Conservation (phyloP, 2,113 vertebrate genomes). For the Trichomycterus rosablanca region DNA sequence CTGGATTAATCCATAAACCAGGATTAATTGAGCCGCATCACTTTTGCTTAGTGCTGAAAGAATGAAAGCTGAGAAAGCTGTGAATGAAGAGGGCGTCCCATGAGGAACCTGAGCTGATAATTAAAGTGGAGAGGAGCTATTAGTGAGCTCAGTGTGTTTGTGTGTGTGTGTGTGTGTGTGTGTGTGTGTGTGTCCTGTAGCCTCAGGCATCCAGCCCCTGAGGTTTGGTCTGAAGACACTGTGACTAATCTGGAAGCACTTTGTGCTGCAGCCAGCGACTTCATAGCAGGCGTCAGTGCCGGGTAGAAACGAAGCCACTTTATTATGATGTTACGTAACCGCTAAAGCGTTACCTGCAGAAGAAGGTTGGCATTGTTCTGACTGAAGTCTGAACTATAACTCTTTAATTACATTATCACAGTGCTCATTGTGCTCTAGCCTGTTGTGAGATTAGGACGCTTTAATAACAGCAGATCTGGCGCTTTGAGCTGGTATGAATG, state of each 20-base stretch:
- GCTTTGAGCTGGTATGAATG: constrained; percentile 39
- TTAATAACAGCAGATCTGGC: constrained; percentile 36
- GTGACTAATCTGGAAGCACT: constrained; percentile 33
- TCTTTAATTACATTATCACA: constrained; percentile 32
- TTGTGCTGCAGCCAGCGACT: constrained; percentile 35
- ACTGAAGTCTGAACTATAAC: constrained; percentile 8
- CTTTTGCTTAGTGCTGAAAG: neutral
- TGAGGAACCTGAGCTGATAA: constrained; percentile 27
- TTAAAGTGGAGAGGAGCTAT: constrained; percentile 29
- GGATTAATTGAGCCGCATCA: neutral
- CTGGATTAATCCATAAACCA: constrained; percentile 14
- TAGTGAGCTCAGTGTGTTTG: constrained; percentile 4
- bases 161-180: too few species aligned
- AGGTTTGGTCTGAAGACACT: constrained; percentile 34
- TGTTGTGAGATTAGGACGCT: constrained; percentile 37
- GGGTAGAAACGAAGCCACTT: constrained; percentile 27
- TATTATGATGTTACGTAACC: constrained; percentile 4
- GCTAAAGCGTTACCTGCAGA: neutral
- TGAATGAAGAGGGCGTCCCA: constrained; percentile 2
- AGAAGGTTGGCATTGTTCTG: too few species aligned
- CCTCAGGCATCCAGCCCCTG: constrained; percentile 37
- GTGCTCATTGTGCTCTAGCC: constrained; percentile 25
- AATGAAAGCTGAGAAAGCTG: constrained; percentile 21
- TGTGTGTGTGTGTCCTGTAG: constrained; percentile 15
- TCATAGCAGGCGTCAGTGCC: constrained; percentile 14